Conservation (phyloP, 2,888 invertebrate genomes). For the Spisula subtruncata region DNA sequence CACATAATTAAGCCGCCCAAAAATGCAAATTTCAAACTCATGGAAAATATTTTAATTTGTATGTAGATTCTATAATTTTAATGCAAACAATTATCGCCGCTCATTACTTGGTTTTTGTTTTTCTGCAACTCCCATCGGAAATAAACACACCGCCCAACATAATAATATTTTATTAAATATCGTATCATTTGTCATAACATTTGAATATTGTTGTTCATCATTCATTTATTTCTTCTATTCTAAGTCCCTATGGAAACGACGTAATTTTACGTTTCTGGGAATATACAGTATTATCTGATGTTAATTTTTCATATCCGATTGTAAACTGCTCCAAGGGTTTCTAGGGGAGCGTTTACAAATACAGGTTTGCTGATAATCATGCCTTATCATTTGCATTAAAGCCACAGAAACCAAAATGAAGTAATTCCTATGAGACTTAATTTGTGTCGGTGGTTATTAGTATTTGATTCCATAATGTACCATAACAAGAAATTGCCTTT, state of each 20-base stretch:
- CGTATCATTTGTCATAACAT: constrained; percentile 49
- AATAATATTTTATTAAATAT: too few species aligned
- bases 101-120: background rate
- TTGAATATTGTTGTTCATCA: constrained; percentile 56
- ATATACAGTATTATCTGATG: constrained; percentile 20
- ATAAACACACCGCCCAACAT: background rate
- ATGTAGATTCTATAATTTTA: too few species aligned
- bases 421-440: too few species aligned
- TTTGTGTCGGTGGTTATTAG: background rate
- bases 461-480: background rate
- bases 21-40: background rate
- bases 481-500: background rate
- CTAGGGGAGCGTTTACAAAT: background rate
- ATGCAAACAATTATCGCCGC: background rate
- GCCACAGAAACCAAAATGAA: background rate
- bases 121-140: background rate
- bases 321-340: background rate
- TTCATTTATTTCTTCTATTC: constrained; percentile 27
- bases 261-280: background rate
- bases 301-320: constrained; percentile 7
- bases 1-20: too few species aligned
- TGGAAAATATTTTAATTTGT: constrained; percentile 4
- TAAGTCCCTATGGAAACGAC: background rate
- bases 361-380: background rate
- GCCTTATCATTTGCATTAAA: background rate